Conservation (phyloP, 2,888 invertebrate species). For the Urechis unicinctus region DNA sequence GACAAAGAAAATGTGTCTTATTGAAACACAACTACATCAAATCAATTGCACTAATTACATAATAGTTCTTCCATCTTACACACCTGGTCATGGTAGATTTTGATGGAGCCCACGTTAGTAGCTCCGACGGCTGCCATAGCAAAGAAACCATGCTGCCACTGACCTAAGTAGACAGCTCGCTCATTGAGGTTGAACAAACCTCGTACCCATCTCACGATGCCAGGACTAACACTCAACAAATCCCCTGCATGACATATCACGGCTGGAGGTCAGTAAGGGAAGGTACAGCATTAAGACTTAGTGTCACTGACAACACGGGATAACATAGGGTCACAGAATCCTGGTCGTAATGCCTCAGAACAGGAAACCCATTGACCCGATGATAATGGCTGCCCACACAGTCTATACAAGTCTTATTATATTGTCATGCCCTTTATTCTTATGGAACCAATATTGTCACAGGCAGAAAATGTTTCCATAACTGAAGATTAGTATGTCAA, state of each 20-base stretch:
- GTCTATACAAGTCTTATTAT: too few species aligned
- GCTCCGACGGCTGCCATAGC: slow-evolving; percentile 96
- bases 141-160: slow-evolving; percentile 93
- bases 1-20: too few species aligned
- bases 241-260: slow-evolving; percentile 53
- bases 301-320: too few species aligned
- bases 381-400: too few species aligned
- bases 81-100: slow-evolving; percentile 77
- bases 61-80: background rate
- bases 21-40: too few species aligned
- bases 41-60: background rate
- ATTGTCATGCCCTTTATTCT: too few species aligned
- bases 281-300: too few species aligned
- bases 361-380: background rate
- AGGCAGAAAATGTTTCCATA: too few species aligned
- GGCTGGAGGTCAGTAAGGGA: too few species aligned
- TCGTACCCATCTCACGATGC: slow-evolving; percentile 78
- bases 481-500: too few species aligned
- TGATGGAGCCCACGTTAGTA: slow-evolving; percentile 94
- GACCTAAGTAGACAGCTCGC: slow-evolving; percentile 81
- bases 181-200: slow-evolving; percentile 92
- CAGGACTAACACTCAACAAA: slow-evolving; percentile 86
- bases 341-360: background rate
- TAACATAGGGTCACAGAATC: background rate
- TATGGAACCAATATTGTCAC: too few species aligned